Evolutionary conservation across 2,113 vertebrate genomes (phyloP), one percentile per base, ranked within the genome.

Genomic region (Malaclemys terrapin): DNA sequence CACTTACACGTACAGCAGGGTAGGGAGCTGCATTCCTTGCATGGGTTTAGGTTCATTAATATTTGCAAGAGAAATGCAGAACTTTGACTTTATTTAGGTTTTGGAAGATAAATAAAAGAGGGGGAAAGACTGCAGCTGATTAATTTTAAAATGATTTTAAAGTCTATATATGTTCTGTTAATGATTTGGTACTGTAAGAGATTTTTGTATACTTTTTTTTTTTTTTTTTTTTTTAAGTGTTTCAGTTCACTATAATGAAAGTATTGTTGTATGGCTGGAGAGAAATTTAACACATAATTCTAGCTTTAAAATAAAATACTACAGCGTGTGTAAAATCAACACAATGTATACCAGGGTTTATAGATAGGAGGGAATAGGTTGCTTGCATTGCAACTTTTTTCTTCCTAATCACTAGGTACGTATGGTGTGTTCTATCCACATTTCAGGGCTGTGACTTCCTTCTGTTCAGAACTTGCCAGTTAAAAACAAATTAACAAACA

Each of bases 21-120:
- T 45, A 75, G 75, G 85, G 53, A 75, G 45, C 81, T 57, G 92
- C 38, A 45, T 87, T 95, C 89, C 79, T 82, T 85, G 53, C 84
- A 80, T 72, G 75, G 49, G 85, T 81, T 92, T 85, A 92, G 81
- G 79, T 65, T 76, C 81, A 89, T 59, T 91, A 85, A 91, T 38
- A 89, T 91, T 90, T 95, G 57, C 85, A 96, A 91, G 96, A 93
- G 53, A 56, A 49, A 57, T 93, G 56, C 90, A 90, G 85, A 91
- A 80, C 54, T 87, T 88, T 92, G 87, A 96, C 56, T 95, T 89
- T 50, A 62, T 87, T 89, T 80, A 93, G 95, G 87, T 93, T 47
- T 91, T 93, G 80, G 93, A 95, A 96, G 96, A 93, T 98, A 97
- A 96, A 91, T 97, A 86, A 45, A 85, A 96, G 95, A 80, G 89